These are phyloP conservation scores for Eutrigla gurnardus DNA, from an alignment of 2,797 vertebrate genomes.

Conservation along the genomic window DNA sequence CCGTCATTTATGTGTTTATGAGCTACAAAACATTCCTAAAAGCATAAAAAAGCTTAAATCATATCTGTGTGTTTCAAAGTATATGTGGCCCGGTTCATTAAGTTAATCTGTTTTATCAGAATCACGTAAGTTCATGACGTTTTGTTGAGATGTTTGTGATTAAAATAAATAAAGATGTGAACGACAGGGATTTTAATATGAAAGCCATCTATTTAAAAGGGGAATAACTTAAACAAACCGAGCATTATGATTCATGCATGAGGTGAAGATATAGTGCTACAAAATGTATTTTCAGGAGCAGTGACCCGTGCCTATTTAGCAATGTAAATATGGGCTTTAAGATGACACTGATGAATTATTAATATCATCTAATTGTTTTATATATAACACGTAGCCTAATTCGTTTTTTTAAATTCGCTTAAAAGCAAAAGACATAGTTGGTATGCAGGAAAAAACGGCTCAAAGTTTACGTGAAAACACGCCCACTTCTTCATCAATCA, in stretches of 20 bases:
- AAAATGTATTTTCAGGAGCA: conserved; percentile 39
- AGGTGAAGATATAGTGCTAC: conserved; percentile 45
- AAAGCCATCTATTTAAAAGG: conserved; percentile 67
- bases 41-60: neutral
- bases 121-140: neutral
- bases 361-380: neutral
- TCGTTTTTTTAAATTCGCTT: neutral
- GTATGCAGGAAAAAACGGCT: neutral
- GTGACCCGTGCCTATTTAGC: conserved; percentile 52
- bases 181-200: conserved; percentile 73
- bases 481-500: conserved; percentile 78
- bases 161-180: conserved; percentile 15
- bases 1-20: neutral
- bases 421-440: neutral
- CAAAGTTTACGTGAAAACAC: conserved; percentile 43
- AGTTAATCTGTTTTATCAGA: conserved; percentile 15
- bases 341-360: conserved; percentile 5
- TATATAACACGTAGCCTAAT: neutral
- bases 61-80: neutral
- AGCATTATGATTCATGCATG: conserved; percentile 70
- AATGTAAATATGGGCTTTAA: conserved; percentile 67
- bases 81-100: neutral
- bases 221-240: conserved; percentile 74
- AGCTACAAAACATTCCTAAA: neutral
- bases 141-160: conserved; percentile 32